Conservation (phyloP, 2,113 vertebrate species). For the Lophotis ruficrista region DNA sequence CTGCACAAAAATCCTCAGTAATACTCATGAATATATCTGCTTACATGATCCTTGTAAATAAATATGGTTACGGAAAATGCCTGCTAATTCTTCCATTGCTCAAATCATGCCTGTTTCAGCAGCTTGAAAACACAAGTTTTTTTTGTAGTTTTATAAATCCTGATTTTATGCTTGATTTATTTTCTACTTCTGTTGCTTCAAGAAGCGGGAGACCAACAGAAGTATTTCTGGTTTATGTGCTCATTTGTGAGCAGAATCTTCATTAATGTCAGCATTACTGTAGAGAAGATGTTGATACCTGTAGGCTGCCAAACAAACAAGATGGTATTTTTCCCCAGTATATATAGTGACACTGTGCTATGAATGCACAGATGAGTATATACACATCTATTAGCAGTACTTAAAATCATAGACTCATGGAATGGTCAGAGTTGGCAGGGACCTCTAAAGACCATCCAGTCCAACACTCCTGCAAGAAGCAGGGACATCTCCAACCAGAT, state of each 20-base stretch:
- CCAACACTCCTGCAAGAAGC: too few relatives aligned
- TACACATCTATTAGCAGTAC: neutral
- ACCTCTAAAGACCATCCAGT: too few relatives aligned
- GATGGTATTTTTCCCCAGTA: neutral
- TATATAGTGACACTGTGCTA: neutral
- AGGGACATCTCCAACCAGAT: too few relatives aligned
- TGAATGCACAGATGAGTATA: fast-evolving
- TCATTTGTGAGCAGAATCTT: neutral
- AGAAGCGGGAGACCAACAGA: neutral
- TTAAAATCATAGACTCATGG: too few relatives aligned
- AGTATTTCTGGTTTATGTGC: neutral
- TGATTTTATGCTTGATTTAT: neutral
- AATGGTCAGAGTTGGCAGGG: too few relatives aligned
- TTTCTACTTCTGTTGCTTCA: neutral
- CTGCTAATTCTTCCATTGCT: neutral
- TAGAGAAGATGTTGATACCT: neutral
- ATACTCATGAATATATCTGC: neutral
- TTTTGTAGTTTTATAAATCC: neutral
- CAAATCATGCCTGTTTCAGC: neutral
- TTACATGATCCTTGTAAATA: neutral
- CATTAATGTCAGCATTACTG: neutral
- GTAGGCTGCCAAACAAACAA: neutral
- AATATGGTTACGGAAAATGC: neutral
- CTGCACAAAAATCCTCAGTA: neutral
- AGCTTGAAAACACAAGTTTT: neutral